These are phyloP conservation scores for Serranus cabrilla DNA, from an alignment of 2,797 vertebrate genomes.

Conservation along the genomic window DNA sequence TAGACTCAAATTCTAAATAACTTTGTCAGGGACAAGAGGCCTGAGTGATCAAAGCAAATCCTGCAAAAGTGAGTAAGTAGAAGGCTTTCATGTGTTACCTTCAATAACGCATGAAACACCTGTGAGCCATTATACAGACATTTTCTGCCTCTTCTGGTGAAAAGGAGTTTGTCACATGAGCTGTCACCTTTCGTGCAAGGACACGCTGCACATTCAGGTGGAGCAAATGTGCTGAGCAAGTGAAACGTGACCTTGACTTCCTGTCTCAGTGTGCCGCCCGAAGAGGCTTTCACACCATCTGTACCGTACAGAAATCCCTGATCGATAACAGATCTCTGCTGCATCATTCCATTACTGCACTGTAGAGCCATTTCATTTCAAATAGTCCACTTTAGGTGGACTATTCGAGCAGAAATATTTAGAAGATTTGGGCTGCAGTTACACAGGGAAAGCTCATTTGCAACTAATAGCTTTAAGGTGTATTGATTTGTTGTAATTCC, in stretches of 20 bases:
- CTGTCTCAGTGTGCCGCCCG: conserved; percentile 13
- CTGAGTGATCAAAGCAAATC: conserved; percentile 4
- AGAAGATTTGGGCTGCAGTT: conserved; percentile 11
- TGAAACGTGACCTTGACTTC: conserved; percentile 74
- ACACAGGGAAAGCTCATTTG: conserved; percentile 12
- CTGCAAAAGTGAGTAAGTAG: neutral
- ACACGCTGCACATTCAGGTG: conserved; percentile 49
- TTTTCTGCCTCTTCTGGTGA: conserved; percentile 16
- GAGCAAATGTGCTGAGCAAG: conserved; percentile 64
- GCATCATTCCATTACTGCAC: conserved; percentile 14
- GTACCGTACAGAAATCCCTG: conserved; percentile 1
- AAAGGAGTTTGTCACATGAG: conserved; percentile 10
- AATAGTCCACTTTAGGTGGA: conserved; percentile 8
- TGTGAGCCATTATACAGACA: neutral
- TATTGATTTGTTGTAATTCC: conserved; percentile 47
- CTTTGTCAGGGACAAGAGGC: conserved; percentile 4
- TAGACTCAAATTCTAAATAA: conserved; percentile 14
- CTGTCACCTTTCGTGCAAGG: conserved; percentile 53
- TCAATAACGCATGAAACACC: conserved; percentile 4
- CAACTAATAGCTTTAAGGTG: conserved; percentile 8
- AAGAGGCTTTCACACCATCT: conserved; percentile 23
- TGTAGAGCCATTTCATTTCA: neutral
- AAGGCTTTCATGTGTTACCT: neutral
- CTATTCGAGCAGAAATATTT: conserved; percentile 23
- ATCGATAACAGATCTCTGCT: conserved; percentile 33